A percentile compares a stretch with the other conserved stretches of the same genome.
phyloP scores from a whole-genome alignment of 1,140 invertebrate species.

The Anadara kagoshimensis region DNA sequence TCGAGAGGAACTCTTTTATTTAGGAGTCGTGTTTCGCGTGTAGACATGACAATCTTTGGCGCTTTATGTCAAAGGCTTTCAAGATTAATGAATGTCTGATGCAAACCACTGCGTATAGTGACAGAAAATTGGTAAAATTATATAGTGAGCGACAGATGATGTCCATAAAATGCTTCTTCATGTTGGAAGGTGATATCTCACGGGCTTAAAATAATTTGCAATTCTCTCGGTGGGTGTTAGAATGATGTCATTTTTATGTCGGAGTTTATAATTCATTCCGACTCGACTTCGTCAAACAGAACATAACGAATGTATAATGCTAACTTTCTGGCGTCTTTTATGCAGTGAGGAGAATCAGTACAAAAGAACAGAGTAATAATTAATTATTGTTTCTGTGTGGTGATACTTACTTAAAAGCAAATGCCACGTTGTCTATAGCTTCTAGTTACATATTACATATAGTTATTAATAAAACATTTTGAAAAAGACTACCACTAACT shows the following conservation, averaged over 20 bases:
- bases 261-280: not conserved
- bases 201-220: conserved; percentile 15
- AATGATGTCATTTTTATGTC: conserved; percentile 14
- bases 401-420: too few species aligned
- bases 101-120: conserved; percentile 10
- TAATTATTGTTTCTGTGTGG: too few species aligned
- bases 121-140: conserved; percentile 16
- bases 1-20: too few species aligned
- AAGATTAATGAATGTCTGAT: conserved; percentile 17
- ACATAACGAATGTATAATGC: too few species aligned
- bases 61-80: conserved; percentile 11
- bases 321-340: too few species aligned
- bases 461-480: too few species aligned
- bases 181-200: conserved; percentile 11
- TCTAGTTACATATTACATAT: too few species aligned
- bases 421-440: too few species aligned
- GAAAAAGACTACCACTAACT: too few species aligned
- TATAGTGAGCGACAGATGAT: conserved; percentile 10
- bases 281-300: not conserved
- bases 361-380: too few species aligned
- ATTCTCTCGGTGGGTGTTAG: conserved; percentile 9
- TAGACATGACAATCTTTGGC: conserved; percentile 13
- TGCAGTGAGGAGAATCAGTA: too few species aligned
- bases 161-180: conserved; percentile 11
- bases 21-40: not conserved